A percentile compares a stretch with the other conserved stretches of the same genome.
phyloP scores from a whole-genome alignment of 1,140 invertebrate species.

The Trichomalopsis sarcophagae region DNA sequence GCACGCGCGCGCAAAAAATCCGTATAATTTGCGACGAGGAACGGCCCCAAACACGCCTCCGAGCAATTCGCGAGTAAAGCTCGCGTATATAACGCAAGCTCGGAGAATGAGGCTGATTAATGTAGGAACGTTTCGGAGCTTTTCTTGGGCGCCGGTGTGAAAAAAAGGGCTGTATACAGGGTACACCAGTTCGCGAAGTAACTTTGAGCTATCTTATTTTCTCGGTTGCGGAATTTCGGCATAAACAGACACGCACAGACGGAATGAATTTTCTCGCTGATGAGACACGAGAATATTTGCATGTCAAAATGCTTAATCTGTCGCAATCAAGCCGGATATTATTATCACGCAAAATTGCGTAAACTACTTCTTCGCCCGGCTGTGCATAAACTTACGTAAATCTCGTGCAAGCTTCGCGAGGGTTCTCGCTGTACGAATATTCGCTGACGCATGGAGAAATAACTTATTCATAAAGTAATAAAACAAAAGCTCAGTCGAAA shows the following conservation, averaged over 20 bases:
- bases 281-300: neutral
- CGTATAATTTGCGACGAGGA: neutral
- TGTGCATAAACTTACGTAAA: too few species aligned
- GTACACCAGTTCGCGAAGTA: neutral
- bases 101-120: neutral
- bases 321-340: too few species aligned
- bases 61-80: neutral
- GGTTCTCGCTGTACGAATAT: too few species aligned
- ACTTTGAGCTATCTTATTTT: neutral
- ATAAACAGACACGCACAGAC: too few species aligned
- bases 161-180: neutral
- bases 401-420: too few species aligned
- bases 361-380: neutral
- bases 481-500: too few species aligned
- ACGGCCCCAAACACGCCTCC: neutral
- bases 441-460: too few species aligned
- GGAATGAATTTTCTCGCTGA: neutral
- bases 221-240: neutral
- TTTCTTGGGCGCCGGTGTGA: neutral
- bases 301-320: neutral
- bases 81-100: neutral
- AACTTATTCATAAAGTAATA: too few species aligned
- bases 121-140: neutral
- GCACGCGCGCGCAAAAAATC: slow-evolving; percentile 14
- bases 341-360: neutral